Evolutionary conservation across 2,888 invertebrate genomes (phyloP), one percentile per base, ranked within the genome.

Genomic region (Agapetus fuscipes): DNA sequence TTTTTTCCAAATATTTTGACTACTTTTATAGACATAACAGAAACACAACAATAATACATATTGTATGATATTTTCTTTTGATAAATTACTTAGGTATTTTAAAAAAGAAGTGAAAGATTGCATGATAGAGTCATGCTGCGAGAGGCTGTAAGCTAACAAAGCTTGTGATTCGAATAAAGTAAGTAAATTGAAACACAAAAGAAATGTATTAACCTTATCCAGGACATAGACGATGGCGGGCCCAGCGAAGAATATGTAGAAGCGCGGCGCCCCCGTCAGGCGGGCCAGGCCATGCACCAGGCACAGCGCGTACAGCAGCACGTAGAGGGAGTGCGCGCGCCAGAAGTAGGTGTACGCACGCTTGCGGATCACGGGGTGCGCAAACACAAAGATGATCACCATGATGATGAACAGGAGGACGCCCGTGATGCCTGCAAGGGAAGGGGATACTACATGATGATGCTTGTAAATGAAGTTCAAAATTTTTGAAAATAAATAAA

Each of bases 331-430:
- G 60, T 96, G 95, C 34, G 94, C 88, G 44, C 83, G 80, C 87
- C 95, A 95, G 65, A 95, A 95, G 69, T 88, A 94, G 43, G 89
- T 89, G 61, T 93, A 95, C 0, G 94, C 94, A 52, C 87, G 84
- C 59, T 91, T 88, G 31, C 95, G 76, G 44, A 95, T 86, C 3
- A 80, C 80, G 0, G 94, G 93, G 64, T 94, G 91, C 0, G 95
- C 94, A 58, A 96, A 96, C n/a, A 93, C 85, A 57, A 94, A 93
- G 51, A 96, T 95, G 37, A 94, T 83, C 57, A 88, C 86, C 86
- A 94, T 93, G 37, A 93, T 80, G 36, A 87, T 72, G 57, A 91
- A 94, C 1, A 95, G 69, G 2, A 89, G 56, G 1, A 95, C 87
- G 9, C 94, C 93, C 2, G 86, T 89, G 3, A 88, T 61, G 48